A percentile compares a stretch with the other conserved stretches of the same genome.
Conservation (phyloP, 2,113 vertebrate genomes). For the Mus musculus region DNA sequence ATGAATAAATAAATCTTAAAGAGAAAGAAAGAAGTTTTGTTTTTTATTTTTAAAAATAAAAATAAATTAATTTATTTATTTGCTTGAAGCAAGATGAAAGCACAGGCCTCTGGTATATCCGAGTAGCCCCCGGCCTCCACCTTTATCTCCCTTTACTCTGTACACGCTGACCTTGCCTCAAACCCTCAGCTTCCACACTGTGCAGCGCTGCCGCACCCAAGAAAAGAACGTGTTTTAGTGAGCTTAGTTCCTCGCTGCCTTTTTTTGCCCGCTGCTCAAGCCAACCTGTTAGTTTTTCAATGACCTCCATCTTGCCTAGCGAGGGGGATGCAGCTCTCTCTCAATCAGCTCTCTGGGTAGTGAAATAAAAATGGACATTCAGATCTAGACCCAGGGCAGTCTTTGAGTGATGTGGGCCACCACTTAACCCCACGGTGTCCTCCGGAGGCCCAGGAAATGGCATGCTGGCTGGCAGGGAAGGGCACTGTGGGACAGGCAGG, state of each 20-base stretch:
- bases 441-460: background rate
- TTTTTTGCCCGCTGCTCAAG: background rate
- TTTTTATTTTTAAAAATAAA: too few species aligned
- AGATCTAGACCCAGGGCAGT: rapidly evolving
- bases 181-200: too few species aligned
- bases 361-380: background rate
- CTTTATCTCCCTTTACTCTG: too few species aligned
- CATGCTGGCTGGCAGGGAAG: rapidly evolving
- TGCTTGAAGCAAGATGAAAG: background rate
- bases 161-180: rapidly evolving
- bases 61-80: too few species aligned
- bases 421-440: background rate
- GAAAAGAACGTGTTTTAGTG: rapidly evolving
- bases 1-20: too few species aligned
- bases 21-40: too few species aligned
- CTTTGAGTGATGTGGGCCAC: rapidly evolving
- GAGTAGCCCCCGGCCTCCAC: background rate
- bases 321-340: too few species aligned
- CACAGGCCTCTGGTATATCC: rapidly evolving
- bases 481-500: background rate
- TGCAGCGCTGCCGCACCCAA: rapidly evolving
- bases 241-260: background rate
- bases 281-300: background rate
- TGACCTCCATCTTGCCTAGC: background rate
- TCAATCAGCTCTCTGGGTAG: too few species aligned